A percentile compares a stretch with the other conserved stretches of the same genome.
Evolutionary conservation across 2,797 vertebrate genomes (phyloP).

Genomic region (Gallinago solitaria): DNA sequence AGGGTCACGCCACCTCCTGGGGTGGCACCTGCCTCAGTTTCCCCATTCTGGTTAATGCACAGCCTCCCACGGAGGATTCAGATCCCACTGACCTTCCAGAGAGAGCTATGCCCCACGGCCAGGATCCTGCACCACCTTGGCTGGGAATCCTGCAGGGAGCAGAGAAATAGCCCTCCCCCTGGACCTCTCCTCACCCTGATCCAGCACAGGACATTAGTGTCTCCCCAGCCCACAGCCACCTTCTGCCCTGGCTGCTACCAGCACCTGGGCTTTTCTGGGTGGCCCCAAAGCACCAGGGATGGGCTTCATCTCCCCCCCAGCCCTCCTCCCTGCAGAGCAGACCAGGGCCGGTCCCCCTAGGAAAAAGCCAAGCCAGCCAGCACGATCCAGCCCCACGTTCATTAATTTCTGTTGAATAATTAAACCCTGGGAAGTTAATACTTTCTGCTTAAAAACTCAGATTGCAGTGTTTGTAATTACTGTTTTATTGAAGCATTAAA

Average conservation of each 20-base stretch:
- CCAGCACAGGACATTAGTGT: background rate
- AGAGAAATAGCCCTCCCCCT: background rate
- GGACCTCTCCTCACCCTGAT: background rate
- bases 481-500: slow-evolving; percentile 59
- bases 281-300: background rate
- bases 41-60: background rate
- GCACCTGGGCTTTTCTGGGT: background rate
- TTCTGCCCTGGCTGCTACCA: background rate
- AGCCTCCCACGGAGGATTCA: rapidly evolving
- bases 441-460: slow-evolving; percentile 59
- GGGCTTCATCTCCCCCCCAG: background rate
- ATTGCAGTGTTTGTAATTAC: slow-evolving; percentile 55
- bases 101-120: rapidly evolving
- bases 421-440: slow-evolving; percentile 73
- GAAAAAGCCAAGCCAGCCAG: background rate
- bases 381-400: slow-evolving; percentile 1
- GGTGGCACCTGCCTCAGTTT: background rate
- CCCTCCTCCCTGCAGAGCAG: background rate
- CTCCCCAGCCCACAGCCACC: background rate
- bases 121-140: background rate
- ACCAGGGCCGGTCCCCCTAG: rapidly evolving
- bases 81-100: background rate
- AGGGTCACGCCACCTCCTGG: background rate
- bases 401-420: slow-evolving; percentile 78
- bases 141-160: background rate